These are phyloP conservation scores for Globodera rostochiensis DNA, from an alignment of 1,140 invertebrate genomes.

Conservation along the genomic window DNA sequence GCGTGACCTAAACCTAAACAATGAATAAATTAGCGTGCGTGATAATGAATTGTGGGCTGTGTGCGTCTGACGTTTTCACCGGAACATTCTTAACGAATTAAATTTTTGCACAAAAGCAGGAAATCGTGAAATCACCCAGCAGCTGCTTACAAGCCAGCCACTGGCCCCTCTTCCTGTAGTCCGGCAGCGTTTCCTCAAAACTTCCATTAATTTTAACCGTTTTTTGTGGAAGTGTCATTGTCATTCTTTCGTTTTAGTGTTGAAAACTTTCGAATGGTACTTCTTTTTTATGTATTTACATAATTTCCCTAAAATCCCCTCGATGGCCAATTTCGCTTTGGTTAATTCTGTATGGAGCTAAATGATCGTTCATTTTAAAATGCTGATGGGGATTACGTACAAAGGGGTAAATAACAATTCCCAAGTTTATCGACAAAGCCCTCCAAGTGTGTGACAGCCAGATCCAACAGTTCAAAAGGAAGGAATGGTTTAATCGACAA, in stretches of 20 bases:
- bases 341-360: too few species aligned
- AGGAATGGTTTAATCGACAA: conserved; percentile 9
- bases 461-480: background rate
- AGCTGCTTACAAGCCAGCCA: too few species aligned
- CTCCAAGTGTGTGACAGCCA: conserved; percentile 8
- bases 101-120: too few species aligned
- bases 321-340: background rate
- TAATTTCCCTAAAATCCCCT: background rate
- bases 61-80: too few species aligned
- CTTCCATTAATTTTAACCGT: background rate
- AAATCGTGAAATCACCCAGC: too few species aligned
- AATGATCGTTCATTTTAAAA: too few species aligned
- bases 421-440: conserved; percentile 27
- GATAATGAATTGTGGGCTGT: too few species aligned
- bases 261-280: background rate
- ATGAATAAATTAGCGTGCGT: too few species aligned
- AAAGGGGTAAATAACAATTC: background rate
- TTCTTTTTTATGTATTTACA: background rate
- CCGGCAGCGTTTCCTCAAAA: conserved; percentile 6
- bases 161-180: background rate
- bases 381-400: too few species aligned
- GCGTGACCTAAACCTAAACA: too few species aligned
- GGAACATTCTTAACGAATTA: too few species aligned
- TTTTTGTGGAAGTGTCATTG: background rate
- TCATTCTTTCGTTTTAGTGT: background rate